Conservation (phyloP, 2,888 invertebrate genomes). For the Agrenia bidenticulata region DNA sequence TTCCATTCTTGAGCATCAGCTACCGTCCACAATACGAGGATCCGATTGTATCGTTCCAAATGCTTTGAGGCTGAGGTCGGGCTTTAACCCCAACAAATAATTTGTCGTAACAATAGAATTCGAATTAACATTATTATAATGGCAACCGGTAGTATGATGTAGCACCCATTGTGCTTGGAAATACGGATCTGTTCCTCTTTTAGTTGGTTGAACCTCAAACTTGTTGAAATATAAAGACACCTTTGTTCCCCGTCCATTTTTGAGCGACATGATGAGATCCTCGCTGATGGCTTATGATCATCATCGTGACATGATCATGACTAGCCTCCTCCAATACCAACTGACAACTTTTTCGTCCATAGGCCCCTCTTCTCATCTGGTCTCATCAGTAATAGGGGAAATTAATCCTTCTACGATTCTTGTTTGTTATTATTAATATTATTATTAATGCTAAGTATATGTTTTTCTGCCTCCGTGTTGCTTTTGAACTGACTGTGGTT, state of each 20-base stretch:
- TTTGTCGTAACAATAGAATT: neutral
- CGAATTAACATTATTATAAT: neutral
- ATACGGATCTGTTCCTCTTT: neutral
- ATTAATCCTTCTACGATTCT: no score
- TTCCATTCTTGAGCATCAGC: no score
- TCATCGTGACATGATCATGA: conserved; percentile 8
- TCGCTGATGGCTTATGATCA: neutral
- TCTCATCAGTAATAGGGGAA: no score
- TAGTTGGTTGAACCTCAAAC: conserved; percentile 3
- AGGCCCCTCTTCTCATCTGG: no score
- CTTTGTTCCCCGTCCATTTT: neutral
- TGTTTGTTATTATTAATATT: no score
- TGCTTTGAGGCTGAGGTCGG: conserved; percentile 10
- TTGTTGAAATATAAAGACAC: neutral
- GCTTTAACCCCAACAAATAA: conserved; percentile 11
- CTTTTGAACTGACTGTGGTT: no score
- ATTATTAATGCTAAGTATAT: no score
- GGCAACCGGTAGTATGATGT: neutral
- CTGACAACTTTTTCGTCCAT: no score
- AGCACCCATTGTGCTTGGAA: conserved; percentile 16
- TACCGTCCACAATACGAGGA: no score
- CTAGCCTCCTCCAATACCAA: neutral
- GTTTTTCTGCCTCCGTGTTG: no score
- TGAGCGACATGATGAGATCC: conserved; percentile 12
- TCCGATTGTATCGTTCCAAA: no score